Evolutionary conservation across 2,113 vertebrate species (phyloP).

Genomic region (Drymodes brunneopygia): DNA sequence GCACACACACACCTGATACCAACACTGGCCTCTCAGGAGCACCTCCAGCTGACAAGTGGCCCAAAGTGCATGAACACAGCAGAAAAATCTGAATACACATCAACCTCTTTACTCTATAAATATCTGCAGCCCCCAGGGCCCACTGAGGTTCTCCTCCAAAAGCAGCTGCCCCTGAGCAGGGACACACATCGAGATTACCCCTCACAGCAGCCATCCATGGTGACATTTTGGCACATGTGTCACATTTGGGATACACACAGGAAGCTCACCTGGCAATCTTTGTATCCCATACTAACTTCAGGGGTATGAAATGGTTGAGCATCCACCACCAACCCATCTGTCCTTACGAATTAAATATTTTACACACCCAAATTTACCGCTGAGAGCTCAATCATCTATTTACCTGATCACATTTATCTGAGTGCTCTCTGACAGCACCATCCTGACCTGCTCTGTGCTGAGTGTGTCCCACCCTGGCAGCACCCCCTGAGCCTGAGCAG

Average conservation of each 20-base stretch:
- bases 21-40: neutral
- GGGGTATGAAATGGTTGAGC: neutral
- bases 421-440: neutral
- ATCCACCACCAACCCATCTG: neutral
- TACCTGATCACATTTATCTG: neutral
- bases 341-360: neutral
- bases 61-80: too few relatives aligned
- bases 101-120: neutral
- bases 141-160: neutral
- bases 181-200: neutral
- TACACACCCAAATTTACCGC: neutral
- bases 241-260: too few relatives aligned
- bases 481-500: neutral
- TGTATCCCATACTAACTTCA: neutral
- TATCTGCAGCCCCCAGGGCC: neutral
- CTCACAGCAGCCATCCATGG: accelerated
- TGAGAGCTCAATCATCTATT: neutral
- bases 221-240: neutral
- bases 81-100: neutral
- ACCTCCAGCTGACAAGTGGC: neutral
- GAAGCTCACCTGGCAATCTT: neutral
- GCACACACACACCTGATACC: neutral
- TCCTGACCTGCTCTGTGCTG: neutral
- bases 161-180: neutral
- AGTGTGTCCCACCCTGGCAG: neutral